Conservation (phyloP, 2,888 invertebrate genomes). For the Malthinus flaveolus region DNA sequence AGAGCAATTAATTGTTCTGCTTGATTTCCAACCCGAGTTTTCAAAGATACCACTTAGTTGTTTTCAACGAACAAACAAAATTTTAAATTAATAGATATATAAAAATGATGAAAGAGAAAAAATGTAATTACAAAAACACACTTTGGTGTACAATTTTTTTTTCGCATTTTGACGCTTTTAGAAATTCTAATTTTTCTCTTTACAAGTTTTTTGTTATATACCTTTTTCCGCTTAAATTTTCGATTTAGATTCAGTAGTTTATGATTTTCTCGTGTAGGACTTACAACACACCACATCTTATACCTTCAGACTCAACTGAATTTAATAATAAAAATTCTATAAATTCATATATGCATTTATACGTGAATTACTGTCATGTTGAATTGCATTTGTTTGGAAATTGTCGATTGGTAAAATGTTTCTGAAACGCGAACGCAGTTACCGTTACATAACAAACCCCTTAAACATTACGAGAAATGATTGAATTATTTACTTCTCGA, state of each 20-base stretch:
- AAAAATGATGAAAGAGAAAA: not conserved
- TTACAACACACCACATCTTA: constrained; percentile 34
- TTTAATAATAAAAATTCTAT: constrained; percentile 14
- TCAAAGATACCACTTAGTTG: constrained; percentile 9
- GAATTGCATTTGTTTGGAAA: no score
- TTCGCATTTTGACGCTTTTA: no score
- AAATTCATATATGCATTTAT: not conserved
- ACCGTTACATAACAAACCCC: no score
- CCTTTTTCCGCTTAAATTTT: constrained; percentile 45
- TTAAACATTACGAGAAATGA: no score
- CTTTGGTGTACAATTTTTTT: no score
- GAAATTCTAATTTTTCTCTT: not conserved
- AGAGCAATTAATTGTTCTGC: constrained; percentile 22
- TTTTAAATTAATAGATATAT: constrained; percentile 7
- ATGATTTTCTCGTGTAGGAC: constrained; percentile 39
- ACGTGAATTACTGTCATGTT: no score
- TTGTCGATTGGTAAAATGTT: no score
- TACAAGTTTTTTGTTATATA: constrained; percentile 27
- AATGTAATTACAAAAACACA: no score
- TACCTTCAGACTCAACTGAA: constrained; percentile 29
- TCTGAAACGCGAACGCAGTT: no score
- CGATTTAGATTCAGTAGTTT: constrained; percentile 44
- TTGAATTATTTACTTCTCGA: no score
- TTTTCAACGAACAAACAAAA: constrained; percentile 4
- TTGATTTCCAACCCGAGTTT: constrained; percentile 16